Conservation (phyloP, 2,888 invertebrate genomes). For the Folsomia manolachei region DNA sequence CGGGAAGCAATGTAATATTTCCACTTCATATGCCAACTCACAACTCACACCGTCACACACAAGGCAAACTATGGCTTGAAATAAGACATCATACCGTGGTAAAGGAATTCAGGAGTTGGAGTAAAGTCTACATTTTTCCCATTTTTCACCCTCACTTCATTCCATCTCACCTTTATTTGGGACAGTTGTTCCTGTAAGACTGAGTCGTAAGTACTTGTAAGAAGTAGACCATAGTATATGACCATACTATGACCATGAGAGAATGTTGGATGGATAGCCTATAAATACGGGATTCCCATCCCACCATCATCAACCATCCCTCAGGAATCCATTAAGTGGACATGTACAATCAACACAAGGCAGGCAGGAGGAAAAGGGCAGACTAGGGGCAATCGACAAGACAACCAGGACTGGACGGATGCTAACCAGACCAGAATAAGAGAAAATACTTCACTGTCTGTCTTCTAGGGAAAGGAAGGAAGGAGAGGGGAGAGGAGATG, state of each 20-base stretch:
- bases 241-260: background rate
- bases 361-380: background rate
- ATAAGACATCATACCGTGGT: background rate
- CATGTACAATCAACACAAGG: constrained; percentile 48
- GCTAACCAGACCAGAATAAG: constrained; percentile 24
- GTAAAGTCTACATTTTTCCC: background rate
- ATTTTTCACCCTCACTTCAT: constrained; percentile 12
- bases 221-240: too few relatives aligned
- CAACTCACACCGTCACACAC: background rate
- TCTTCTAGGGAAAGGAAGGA: background rate
- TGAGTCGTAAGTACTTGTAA: too few relatives aligned
- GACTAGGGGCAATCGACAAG: background rate
- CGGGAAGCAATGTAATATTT: constrained; percentile 4
- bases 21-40: constrained; percentile 1
- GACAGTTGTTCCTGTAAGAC: too few relatives aligned
- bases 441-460: constrained; percentile 4
- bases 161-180: background rate
- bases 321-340: constrained; percentile 51
- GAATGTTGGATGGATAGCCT: background rate
- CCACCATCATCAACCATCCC: constrained; percentile 43
- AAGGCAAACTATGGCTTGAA: background rate
- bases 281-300: background rate
- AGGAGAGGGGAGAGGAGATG: background rate
- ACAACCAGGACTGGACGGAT: background rate
- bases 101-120: background rate